Conservation (phyloP, 2,888 invertebrate species). For the Drosophila putrida region DNA sequence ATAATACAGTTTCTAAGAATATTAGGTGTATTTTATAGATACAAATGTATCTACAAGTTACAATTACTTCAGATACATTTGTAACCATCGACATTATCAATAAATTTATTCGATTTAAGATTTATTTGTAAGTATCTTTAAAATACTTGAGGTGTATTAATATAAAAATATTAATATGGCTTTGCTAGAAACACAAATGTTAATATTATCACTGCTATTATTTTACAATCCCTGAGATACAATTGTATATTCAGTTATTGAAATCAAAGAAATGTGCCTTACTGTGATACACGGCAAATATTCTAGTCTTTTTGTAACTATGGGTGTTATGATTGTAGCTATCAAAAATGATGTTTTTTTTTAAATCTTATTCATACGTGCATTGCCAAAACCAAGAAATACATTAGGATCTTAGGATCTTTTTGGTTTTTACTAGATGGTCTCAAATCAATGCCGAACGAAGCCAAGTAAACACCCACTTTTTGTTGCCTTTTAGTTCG, state of each 20-base stretch:
- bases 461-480: slow-evolving; percentile 50
- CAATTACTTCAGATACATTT: no score
- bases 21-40: not conserved
- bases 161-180: not conserved
- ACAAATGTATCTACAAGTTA: not conserved
- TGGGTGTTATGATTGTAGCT: no score
- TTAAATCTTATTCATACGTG: slow-evolving; percentile 13
- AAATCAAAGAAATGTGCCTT: not conserved
- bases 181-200: slow-evolving; percentile 12
- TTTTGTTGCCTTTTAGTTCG: not conserved
- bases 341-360: no score
- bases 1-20: no score
- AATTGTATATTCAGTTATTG: not conserved
- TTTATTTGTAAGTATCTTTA: no score
- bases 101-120: no score
- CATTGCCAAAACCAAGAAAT: not conserved
- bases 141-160: no score
- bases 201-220: not conserved
- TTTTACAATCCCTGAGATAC: not conserved
- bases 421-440: slow-evolving; percentile 4
- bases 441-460: slow-evolving; percentile 23
- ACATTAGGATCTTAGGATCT: not conserved
- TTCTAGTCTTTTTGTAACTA: no score
- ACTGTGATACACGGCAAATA: no score
- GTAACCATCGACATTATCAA: no score